These are phyloP conservation scores for Toxostoma redivivum DNA, from an alignment of 2,113 vertebrate species.

Conservation along the genomic window DNA sequence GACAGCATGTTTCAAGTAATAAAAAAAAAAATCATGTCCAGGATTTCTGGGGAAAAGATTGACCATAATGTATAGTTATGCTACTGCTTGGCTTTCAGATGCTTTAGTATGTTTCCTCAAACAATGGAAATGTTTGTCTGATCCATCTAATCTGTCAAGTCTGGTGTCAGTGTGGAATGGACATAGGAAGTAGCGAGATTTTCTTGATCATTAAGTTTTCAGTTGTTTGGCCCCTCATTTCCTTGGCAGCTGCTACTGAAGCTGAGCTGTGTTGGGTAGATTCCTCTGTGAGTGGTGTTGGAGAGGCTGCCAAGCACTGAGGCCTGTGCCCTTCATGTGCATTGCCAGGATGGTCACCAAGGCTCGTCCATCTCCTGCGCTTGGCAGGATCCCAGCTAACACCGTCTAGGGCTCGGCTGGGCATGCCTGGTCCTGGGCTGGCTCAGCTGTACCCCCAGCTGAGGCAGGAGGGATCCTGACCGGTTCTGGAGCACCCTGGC, in stretches of 20 bases:
- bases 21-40: neutral
- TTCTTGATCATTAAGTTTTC: neutral
- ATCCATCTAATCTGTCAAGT: neutral
- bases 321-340: neutral
- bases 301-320: neutral
- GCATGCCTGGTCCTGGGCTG: accelerated
- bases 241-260: neutral
- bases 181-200: neutral
- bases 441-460: neutral
- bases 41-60: neutral
- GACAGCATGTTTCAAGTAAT: neutral
- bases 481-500: neutral
- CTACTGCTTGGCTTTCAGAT: neutral
- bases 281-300: neutral
- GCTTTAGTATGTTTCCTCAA: neutral
- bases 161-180: neutral
- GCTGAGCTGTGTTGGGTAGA: neutral
- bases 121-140: neutral
- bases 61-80: neutral
- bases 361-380: neutral
- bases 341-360: accelerated
- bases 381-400: neutral
- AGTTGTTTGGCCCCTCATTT: neutral
- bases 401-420: neutral
- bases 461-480: neutral